Evolutionary conservation across 2,888 invertebrate species (phyloP).

Genomic region (Sialis fuliginosa): DNA sequence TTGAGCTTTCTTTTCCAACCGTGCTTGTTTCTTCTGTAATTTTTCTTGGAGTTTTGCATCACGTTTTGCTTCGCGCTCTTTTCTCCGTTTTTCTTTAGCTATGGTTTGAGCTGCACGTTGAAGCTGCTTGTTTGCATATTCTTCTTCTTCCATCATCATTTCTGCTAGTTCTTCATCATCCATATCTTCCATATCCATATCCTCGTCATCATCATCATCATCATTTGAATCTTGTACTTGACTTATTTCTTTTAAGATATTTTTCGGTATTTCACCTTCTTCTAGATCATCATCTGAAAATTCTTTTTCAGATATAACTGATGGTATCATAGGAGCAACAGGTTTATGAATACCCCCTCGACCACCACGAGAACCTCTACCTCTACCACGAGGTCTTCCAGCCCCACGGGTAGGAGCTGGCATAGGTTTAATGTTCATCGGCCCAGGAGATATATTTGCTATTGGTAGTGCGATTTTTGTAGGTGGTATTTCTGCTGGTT

Average conservation of each 20-base stretch:
- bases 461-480: neutral
- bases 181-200: conserved; percentile 26
- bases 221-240: conserved; percentile 1
- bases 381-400: conserved; percentile 4
- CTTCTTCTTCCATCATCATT: conserved; percentile 45
- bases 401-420: neutral
- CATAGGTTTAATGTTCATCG: neutral
- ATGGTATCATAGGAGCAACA: conserved; percentile 12
- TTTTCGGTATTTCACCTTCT: conserved; percentile 22
- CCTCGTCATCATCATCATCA: conserved; percentile 12
- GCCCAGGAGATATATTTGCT: neutral
- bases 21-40: conserved; percentile 5
- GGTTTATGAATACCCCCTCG: conserved; percentile 1
- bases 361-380: conserved; percentile 13
- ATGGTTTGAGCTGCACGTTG: conserved; percentile 28
- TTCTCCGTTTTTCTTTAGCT: conserved; percentile 34
- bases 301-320: conserved; percentile 25
- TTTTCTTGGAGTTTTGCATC: conserved; percentile 18
- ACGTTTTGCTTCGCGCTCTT: conserved; percentile 31
- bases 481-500: neutral
- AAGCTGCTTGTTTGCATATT: conserved; percentile 34
- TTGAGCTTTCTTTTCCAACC: conserved; percentile 28
- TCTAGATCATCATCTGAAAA: conserved; percentile 24
- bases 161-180: conserved; percentile 22
- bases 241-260: conserved; percentile 19